Conservation (phyloP, 2,797 vertebrate genomes). For the Anguilla megastoma region DNA sequence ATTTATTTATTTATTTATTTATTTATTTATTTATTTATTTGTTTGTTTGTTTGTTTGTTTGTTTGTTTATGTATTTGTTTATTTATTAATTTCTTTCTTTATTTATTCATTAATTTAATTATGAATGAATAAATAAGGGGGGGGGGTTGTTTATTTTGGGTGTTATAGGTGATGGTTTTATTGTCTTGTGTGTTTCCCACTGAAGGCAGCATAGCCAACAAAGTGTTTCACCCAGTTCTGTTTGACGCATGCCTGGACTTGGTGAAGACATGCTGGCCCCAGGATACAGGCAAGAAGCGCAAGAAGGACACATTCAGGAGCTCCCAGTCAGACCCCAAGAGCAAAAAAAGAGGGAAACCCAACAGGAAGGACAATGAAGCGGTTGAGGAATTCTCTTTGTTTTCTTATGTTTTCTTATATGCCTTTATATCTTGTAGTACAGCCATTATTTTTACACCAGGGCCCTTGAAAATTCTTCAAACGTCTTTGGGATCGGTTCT, state of each 20-base stretch:
- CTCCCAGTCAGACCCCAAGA: constrained; percentile 59
- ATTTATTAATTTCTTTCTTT: no score
- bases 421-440: background rate
- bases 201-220: constrained; percentile 85
- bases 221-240: constrained; percentile 86
- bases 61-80: no score
- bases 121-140: no score
- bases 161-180: background rate
- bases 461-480: background rate
- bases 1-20: background rate
- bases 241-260: constrained; percentile 82
- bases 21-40: background rate
- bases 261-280: constrained; percentile 82
- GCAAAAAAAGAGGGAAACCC: constrained; percentile 75
- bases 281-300: constrained; percentile 77
- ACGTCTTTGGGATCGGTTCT: background rate
- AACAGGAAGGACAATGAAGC: constrained; percentile 58
- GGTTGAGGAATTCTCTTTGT: constrained; percentile 60
- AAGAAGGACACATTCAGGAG: constrained; percentile 75
- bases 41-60: no score
- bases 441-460: background rate
- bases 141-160: background rate
- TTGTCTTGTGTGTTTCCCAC: constrained; percentile 19
- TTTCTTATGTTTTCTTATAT: background rate
- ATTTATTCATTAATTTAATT: background rate